phyloP scores from a whole-genome alignment of 2,797 vertebrate species.

The Neolamprologus multifasciatus region DNA sequence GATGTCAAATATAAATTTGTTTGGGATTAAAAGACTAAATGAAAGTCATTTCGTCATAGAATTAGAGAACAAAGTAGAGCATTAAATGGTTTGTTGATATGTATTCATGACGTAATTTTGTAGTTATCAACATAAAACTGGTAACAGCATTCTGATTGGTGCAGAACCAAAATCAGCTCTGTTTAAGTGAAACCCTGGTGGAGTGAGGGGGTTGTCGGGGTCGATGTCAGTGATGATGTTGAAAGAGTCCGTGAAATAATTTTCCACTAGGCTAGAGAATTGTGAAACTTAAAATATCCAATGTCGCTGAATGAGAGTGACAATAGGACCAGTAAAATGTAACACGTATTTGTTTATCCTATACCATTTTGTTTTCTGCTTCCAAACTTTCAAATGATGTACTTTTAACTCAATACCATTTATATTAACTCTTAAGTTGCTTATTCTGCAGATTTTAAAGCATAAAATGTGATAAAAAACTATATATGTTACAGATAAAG shows the following conservation, averaged over 20 bases:
- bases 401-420: neutral
- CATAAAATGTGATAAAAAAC: neutral
- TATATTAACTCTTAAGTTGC: neutral
- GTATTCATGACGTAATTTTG: neutral
- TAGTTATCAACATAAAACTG: neutral
- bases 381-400: neutral
- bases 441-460: neutral
- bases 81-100: neutral
- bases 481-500: neutral
- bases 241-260: neutral
- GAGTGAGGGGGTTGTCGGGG: neutral
- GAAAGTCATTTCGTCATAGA: neutral
- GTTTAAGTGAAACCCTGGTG: neutral
- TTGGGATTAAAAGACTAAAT: slow-evolving; percentile 42
- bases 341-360: neutral
- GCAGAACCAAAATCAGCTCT: neutral
- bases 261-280: neutral
- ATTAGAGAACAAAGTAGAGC: neutral
- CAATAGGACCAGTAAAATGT: neutral
- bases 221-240: neutral
- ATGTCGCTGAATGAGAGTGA: rapidly evolving
- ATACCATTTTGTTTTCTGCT: neutral
- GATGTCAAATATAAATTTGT: slow-evolving; percentile 59
- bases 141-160: neutral
- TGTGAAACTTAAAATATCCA: neutral